Conservation (phyloP, 2,888 invertebrate species). For the Anticlea derivata region DNA sequence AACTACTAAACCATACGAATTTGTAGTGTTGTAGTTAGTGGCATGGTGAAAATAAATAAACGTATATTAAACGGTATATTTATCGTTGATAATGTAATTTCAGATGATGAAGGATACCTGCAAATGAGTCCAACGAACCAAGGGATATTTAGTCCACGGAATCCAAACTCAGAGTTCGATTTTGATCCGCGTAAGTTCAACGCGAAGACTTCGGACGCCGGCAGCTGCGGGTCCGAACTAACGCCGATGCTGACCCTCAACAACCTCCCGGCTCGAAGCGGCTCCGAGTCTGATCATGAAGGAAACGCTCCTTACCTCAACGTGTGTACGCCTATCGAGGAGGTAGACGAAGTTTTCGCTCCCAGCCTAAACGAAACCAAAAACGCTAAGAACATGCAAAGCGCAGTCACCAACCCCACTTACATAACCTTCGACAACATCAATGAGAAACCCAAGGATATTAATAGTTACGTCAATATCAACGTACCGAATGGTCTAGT, state of each 20-base stretch:
- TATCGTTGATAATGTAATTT: slow-evolving; percentile 36
- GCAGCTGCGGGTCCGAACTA: slow-evolving; percentile 68
- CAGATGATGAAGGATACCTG: slow-evolving; percentile 83
- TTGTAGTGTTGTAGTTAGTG: slow-evolving; percentile 16
- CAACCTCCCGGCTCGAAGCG: slow-evolving; percentile 64
- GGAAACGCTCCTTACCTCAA: slow-evolving; percentile 62
- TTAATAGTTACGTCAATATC: slow-evolving; percentile 58
- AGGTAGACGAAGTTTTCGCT: slow-evolving; percentile 72
- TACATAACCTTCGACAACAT: slow-evolving; percentile 65
- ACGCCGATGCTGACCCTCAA: slow-evolving; percentile 81
- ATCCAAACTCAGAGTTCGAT: slow-evolving; percentile 72
- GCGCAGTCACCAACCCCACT: slow-evolving; percentile 72
- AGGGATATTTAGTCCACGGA: slow-evolving; percentile 83
- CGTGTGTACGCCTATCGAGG: slow-evolving; percentile 68
- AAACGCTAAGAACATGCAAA: slow-evolving; percentile 60
- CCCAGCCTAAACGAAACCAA: slow-evolving; percentile 43
- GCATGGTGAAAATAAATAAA: neutral
- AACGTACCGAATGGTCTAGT: slow-evolving; percentile 76
- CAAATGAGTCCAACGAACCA: slow-evolving; percentile 83
- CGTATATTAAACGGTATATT: neutral
- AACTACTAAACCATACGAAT: slow-evolving; percentile 14
- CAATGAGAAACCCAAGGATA: slow-evolving; percentile 69
- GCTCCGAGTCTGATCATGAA: slow-evolving; percentile 74
- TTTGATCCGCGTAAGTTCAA: slow-evolving; percentile 73
- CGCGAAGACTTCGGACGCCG: slow-evolving; percentile 51